Evolutionary conservation across 2,888 invertebrate genomes (phyloP).

Genomic region (Lottia gigantea): DNA sequence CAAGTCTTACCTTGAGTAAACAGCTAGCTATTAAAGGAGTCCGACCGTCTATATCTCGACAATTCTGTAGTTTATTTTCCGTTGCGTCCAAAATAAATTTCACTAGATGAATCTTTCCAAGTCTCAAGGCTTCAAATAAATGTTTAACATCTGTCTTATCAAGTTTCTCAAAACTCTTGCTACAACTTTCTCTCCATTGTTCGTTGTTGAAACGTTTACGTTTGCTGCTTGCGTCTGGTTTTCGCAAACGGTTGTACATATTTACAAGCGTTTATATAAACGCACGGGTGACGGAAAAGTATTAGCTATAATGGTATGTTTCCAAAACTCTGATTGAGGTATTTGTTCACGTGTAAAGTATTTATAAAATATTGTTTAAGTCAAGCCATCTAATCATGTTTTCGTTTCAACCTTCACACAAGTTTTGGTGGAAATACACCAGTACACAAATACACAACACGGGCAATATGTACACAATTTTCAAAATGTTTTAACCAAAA

Average conservation of each 20-base stretch:
- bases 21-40: conserved; percentile 32
- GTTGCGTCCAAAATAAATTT: conserved; percentile 31
- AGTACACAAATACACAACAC: too few relatives aligned
- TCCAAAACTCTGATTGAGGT: too few relatives aligned
- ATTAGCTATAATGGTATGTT: too few relatives aligned
- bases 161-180: neutral
- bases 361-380: too few relatives aligned
- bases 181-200: neutral
- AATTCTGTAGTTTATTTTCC: conserved; percentile 28
- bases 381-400: too few relatives aligned
- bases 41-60: conserved; percentile 25
- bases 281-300: too few relatives aligned
- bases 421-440: too few relatives aligned
- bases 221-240: neutral
- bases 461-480: too few relatives aligned
- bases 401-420: too few relatives aligned
- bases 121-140: conserved; percentile 28
- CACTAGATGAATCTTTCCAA: conserved; percentile 31
- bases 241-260: neutral
- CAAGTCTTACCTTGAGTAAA: conserved; percentile 29
- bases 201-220: neutral
- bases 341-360: too few relatives aligned
- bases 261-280: too few relatives aligned
- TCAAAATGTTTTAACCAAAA: too few relatives aligned
- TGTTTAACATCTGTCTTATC: conserved; percentile 26